These are phyloP conservation scores for Pseudomugil gertrudae DNA, from an alignment of 2,797 vertebrate species.

Conservation along the genomic window DNA sequence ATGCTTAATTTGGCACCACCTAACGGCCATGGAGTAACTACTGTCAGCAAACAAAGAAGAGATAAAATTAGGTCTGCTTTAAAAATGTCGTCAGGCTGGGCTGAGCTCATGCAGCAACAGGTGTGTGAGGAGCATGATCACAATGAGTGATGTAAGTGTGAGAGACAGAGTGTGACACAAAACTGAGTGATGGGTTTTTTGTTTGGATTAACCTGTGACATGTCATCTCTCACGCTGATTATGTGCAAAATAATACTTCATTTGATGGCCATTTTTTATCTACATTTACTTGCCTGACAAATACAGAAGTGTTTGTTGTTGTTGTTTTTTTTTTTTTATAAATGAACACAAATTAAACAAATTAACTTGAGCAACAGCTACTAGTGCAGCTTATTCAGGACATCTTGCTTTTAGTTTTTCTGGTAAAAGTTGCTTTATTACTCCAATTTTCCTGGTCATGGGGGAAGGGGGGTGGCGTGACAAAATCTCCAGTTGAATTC, in stretches of 20 bases:
- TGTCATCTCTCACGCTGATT: slow-evolving; percentile 5
- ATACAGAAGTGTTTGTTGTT: too few species aligned
- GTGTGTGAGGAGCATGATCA: slow-evolving; percentile 59
- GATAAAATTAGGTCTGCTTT: slow-evolving; percentile 74
- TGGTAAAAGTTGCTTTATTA: neutral
- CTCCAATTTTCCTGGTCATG: too few species aligned
- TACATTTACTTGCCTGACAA: neutral
- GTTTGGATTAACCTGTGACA: slow-evolving; percentile 16
- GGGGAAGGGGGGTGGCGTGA: too few species aligned
- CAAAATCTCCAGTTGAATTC: too few species aligned
- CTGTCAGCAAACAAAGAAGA: slow-evolving; percentile 67
- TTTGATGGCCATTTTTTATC: neutral
- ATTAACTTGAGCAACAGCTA: neutral
- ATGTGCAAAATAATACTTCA: neutral
- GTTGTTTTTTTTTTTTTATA: too few species aligned
- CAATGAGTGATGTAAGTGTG: slow-evolving; percentile 65
- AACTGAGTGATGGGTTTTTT: slow-evolving; percentile 25
- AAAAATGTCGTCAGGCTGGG: slow-evolving; percentile 71
- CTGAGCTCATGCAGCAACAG: slow-evolving; percentile 76
- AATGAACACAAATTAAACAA: too few species aligned
- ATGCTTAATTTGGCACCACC: slow-evolving; percentile 65
- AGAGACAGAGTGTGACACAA: slow-evolving; percentile 53
- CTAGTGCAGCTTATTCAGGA: neutral
- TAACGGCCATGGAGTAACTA: slow-evolving; percentile 50
- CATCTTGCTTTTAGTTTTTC: neutral